A percentile compares a stretch with the other conserved stretches of the same genome.
Conservation (phyloP, 2,113 vertebrate genomes). For the Theropithecus gelada region DNA sequence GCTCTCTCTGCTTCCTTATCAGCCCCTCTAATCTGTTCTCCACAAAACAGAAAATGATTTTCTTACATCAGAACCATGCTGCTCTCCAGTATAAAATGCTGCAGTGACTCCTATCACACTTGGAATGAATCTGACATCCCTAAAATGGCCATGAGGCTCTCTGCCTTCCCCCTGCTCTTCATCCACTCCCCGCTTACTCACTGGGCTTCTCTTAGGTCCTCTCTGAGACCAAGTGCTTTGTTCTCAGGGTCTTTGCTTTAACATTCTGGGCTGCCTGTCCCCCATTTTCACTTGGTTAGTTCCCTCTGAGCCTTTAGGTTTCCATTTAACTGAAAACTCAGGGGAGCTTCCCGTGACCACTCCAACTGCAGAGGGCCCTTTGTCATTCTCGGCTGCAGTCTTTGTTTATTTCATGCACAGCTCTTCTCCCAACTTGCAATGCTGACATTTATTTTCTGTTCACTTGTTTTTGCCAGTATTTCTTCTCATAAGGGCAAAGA, state of each 20-base stretch:
- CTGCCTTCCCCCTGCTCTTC: not conserved
- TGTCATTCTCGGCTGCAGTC: not conserved
- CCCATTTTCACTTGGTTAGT: not conserved
- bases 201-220: not conserved
- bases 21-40: not conserved
- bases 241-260: not conserved
- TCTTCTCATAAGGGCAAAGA: not conserved
- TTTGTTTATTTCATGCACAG: not conserved
- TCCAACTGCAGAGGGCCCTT: not conserved
- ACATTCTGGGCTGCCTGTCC: not conserved
- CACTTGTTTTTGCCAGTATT: not conserved
- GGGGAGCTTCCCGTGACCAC: not conserved
- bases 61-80: not conserved
- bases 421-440: not conserved
- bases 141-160: not conserved
- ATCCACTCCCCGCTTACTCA: not conserved
- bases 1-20: not conserved
- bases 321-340: not conserved
- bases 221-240: not conserved
- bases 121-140: not conserved
- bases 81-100: not conserved
- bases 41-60: not conserved
- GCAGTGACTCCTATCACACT: not conserved
- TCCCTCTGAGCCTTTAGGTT: not conserved
- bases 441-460: not conserved